Base-by-base conservation (phyloP, 1,140 invertebrate genomes). In the Pinna nobilis region DNA sequence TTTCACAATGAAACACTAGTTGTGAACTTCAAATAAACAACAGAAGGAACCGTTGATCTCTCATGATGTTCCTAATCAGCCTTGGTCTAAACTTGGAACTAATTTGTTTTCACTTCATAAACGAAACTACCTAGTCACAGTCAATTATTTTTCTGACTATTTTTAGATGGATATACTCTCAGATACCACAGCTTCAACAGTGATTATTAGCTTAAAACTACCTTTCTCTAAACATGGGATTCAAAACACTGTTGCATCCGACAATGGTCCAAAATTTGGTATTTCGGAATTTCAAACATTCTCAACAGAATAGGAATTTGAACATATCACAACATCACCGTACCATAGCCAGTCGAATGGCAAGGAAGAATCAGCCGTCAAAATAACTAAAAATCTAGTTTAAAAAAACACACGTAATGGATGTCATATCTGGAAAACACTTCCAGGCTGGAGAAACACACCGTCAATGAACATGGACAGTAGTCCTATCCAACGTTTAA, bases 211-310 rank as follows among this genome's bases (percentile, higher is more conserved):
- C 32, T 20, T 82, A 41, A 79, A 73, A 68, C 41, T 28, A 32
- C 63, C 69, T 50, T 75, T 82, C 33, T 70, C 75, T 9, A 35
- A 68, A 30, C 70, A 76, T 61, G 76, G 78, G 20, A 63, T 68
- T 30, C 77, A 73, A 5, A 49, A 71, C 2, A 20, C 39, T 1
- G 37, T 76, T 20, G 30, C 79, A 1, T 49, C 41, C 18, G 79
- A 81, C 64, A 79, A 79, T 71, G 76, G 79, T 23, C 74, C 73
- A 25, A 69, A 77, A 35, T 85, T 78, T 66, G 33, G 9, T 11
- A 61, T 65, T 18, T 1, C 23, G 6, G 59, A 66, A 32, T 81
- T 81, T 41, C n/a, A 35, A 28, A 3, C 41, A 32, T 81, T 82
- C 50, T 20, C 66, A 18, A n/a, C 57, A 13, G 35, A 60, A 37